Evolutionary conservation across 1,140 invertebrate species (phyloP), one percentile per base, ranked within the genome.

Genomic region (Diachasma alloeum): DNA sequence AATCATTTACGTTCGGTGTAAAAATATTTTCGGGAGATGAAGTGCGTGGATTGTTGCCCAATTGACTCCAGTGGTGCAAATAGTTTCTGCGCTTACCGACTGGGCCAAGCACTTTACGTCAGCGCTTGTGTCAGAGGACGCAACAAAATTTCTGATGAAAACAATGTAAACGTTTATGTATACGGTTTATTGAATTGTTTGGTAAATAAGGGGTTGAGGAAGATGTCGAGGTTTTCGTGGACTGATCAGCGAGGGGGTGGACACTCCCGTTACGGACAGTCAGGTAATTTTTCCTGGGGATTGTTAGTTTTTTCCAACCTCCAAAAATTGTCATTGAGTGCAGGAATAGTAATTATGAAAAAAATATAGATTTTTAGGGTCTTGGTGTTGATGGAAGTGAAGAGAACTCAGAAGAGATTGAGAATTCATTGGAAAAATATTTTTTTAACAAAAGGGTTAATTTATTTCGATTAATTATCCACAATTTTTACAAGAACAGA

Each of bases 101-200:
- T 9, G 44, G 9, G 10, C 44, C 2, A 46, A 46, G 44, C 4
- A 46, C 10, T 46, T 1, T 15, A 46, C 6, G 31, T 31, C 31
- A 31, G 31, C 6, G 2, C 10, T 46, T 46, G 44, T 46, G 44
- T 46, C 44, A 46, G 1, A 46, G 44, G 10, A 46, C 44, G 44
- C 44, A 31, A 31, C 10, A 46, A 46, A 46, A 46, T 15, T 42
- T 13, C 9, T 1, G 3, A 42, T 13, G 39, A 13, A 42, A 42
- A 42, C 39, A 42, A 42, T 6, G 4, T 42, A 42, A 42, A 11
- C 39, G 13, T 11, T 42, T 13, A 59, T n/a, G n/a, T n/a, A n/a
- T 70, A 73, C 31, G 6, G 24, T 39, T 76, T 71, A 66, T 9
- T 76, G 63, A 76, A 80, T 53, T 37, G 53, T 76, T 42, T 78